Evolutionary conservation across 2,888 invertebrate genomes (phyloP).

Genomic region (Cyclophora albipunctata): DNA sequence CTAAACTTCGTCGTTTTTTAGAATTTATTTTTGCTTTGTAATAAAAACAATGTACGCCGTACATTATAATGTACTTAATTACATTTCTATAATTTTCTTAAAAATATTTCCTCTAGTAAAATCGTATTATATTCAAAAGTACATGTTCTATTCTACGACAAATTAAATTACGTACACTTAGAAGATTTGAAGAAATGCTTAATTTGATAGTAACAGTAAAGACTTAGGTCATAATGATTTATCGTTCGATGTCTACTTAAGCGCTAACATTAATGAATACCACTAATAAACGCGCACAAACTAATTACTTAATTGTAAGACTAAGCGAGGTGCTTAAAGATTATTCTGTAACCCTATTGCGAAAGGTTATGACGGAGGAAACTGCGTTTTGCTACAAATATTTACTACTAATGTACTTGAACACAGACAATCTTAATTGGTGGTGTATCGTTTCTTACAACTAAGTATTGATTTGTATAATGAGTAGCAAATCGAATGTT

Average conservation of each 20-base stretch:
- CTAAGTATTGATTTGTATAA: constrained; percentile 5
- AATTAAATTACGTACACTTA: constrained; percentile 36
- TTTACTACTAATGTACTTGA: constrained; percentile 35
- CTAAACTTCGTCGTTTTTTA: constrained; percentile 2
- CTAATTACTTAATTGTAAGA: constrained; percentile 20
- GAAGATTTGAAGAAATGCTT: constrained; percentile 34
- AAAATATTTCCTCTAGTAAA: constrained; percentile 50
- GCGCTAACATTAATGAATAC: constrained; percentile 35
- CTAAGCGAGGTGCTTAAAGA: constrained; percentile 36
- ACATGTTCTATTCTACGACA: constrained; percentile 75
- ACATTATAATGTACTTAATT: constrained; percentile 6
- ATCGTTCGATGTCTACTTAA: constrained; percentile 42
- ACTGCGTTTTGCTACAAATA: not conserved
- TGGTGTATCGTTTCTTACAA: constrained; percentile 50
- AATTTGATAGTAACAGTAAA: constrained; percentile 29
- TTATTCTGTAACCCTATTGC: constrained; percentile 20
- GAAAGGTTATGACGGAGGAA: constrained; percentile 13
- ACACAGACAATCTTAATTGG: constrained; percentile 63
- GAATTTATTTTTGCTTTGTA: not conserved
- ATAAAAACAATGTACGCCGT: constrained; percentile 7
- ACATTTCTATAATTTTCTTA: constrained; percentile 38
- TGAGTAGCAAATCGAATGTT: constrained; percentile 3
- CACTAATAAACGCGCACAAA: constrained; percentile 12
- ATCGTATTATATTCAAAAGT: constrained; percentile 58
- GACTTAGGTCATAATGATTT: constrained; percentile 17